phyloP scores from a whole-genome alignment of 2,113 vertebrate genomes.

The Myiozetetes cayanensis region DNA sequence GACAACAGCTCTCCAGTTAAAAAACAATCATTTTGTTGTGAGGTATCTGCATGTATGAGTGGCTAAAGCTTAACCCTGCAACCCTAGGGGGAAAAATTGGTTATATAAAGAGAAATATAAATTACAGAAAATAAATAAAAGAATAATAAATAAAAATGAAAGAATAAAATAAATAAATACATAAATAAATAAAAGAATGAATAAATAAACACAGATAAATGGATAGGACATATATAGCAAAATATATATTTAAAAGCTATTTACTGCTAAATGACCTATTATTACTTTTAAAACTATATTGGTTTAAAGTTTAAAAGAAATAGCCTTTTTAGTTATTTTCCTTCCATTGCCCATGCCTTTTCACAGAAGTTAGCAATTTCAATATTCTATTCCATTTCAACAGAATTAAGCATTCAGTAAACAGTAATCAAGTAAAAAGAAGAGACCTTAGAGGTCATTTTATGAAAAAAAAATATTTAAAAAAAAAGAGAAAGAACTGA shows the following conservation, averaged over 20 bases:
- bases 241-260: background rate
- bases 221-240: background rate
- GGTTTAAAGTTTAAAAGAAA: background rate
- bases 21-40: background rate
- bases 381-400: background rate
- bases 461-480: background rate
- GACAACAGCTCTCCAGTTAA: background rate
- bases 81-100: background rate
- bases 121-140: background rate
- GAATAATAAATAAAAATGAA: background rate
- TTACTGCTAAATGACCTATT: background rate
- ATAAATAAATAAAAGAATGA: background rate
- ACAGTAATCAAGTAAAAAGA: background rate
- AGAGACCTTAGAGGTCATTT: background rate
- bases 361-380: background rate
- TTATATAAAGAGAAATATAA: background rate
- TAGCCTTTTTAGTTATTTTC: background rate
- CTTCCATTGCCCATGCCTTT: background rate
- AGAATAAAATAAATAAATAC: background rate
- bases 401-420: background rate
- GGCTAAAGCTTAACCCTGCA: background rate
- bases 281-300: background rate
- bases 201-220: background rate
- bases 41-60: background rate
- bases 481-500: background rate